phyloP scores from a whole-genome alignment of 2,113 vertebrate genomes.

The Xenopus borealis region DNA sequence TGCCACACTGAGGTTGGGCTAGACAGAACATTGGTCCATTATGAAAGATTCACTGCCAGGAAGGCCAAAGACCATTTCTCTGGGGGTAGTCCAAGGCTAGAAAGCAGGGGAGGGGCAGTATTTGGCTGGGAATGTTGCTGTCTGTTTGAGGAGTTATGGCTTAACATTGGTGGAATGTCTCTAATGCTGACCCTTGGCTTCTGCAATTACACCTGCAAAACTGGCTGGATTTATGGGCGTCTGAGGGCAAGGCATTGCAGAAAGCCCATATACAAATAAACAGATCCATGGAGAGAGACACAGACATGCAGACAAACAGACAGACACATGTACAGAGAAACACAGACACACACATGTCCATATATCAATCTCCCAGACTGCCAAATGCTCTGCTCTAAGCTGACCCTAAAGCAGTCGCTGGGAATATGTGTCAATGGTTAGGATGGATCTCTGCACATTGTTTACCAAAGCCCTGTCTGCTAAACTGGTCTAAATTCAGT shows the following conservation, averaged over 20 bases:
- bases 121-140: slow-evolving; percentile 8
- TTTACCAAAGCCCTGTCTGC: slow-evolving; percentile 6
- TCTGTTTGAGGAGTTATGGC: neutral
- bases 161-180: slow-evolving; percentile 36
- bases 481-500: neutral
- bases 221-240: slow-evolving; percentile 38
- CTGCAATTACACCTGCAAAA: slow-evolving; percentile 46
- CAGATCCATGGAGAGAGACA: slow-evolving; percentile 32
- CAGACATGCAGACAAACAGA: slow-evolving; percentile 37
- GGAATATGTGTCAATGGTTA: slow-evolving; percentile 13
- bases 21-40: no score
- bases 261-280: slow-evolving; percentile 43
- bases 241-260: slow-evolving; percentile 36
- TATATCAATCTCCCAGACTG: slow-evolving; percentile 33
- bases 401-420: slow-evolving; percentile 24
- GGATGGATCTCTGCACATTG: slow-evolving; percentile 6
- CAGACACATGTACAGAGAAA: slow-evolving; percentile 39
- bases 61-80: slow-evolving; percentile 15
- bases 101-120: neutral
- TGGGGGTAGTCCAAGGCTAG: neutral
- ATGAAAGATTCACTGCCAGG: neutral
- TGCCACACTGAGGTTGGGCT: no score
- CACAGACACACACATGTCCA: slow-evolving; percentile 34
- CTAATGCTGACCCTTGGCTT: slow-evolving; percentile 43
- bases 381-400: neutral